A percentile compares a stretch with the other conserved stretches of the same genome.
Conservation (phyloP, 2,888 invertebrate genomes). For the Pegoplata infirma region DNA sequence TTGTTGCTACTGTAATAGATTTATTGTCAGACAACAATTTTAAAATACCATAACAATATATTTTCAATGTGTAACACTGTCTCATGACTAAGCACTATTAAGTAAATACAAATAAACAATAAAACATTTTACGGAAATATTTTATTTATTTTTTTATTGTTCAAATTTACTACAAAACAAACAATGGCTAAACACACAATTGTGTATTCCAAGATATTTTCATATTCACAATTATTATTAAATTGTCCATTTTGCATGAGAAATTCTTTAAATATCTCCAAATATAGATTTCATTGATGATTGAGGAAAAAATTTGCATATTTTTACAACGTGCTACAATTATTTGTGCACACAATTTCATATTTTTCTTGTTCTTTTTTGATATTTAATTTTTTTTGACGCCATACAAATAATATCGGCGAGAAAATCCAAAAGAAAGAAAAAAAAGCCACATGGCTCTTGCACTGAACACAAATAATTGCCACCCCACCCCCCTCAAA, state of each 20-base stretch:
- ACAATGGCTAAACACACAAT: not conserved
- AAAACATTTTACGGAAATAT: slow-evolving; percentile 36
- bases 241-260: slow-evolving; percentile 27
- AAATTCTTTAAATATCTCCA: slow-evolving; percentile 50
- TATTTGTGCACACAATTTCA: slow-evolving; percentile 10
- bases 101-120: slow-evolving; percentile 6
- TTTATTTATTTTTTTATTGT: too few relatives aligned
- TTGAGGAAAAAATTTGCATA: slow-evolving; percentile 9
- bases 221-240: slow-evolving; percentile 25
- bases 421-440: slow-evolving; percentile 12
- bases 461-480: not conserved
- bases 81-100: slow-evolving; percentile 38
- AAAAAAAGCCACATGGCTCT: slow-evolving; percentile 35
- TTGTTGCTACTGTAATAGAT: not conserved
- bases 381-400: slow-evolving; percentile 41
- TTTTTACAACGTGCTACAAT: slow-evolving; percentile 20
- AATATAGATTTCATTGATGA: slow-evolving; percentile 55
- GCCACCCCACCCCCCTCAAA: not conserved
- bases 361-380: not conserved
- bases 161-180: slow-evolving; percentile 11
- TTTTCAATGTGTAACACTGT: slow-evolving; percentile 15
- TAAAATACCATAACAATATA: slow-evolving; percentile 21
- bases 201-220: not conserved
- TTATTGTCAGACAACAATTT: slow-evolving; percentile 9
- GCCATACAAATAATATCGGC: slow-evolving; percentile 34